Evolutionary conservation across 2,888 invertebrate genomes (phyloP).

Genomic region (Papilio protenor): DNA sequence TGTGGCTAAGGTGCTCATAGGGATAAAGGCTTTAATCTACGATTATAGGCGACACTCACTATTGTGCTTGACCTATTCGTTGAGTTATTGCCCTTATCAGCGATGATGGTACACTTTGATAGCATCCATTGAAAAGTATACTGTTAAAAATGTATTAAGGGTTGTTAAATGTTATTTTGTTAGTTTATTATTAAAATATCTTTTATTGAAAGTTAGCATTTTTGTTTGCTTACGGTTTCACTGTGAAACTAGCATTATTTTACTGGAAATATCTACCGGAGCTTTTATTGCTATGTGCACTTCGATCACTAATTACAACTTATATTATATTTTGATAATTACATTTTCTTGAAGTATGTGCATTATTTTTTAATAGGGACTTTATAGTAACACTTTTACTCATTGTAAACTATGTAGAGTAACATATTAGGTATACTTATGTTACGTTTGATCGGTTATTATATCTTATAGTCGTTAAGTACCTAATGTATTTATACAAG

Average conservation of each 20-base stretch:
- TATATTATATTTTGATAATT: too few relatives aligned
- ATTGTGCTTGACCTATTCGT: slow-evolving; percentile 82
- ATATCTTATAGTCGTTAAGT: background rate
- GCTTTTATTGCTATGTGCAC: too few relatives aligned
- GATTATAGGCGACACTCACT: slow-evolving; percentile 83
- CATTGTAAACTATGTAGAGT: background rate
- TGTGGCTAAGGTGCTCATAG: slow-evolving; percentile 81
- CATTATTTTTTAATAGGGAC: too few relatives aligned
- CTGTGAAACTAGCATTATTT: background rate
- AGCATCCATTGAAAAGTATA: slow-evolving; percentile 43
- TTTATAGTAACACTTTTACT: background rate
- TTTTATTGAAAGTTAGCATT: background rate
- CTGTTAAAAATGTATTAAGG: slow-evolving; percentile 3
- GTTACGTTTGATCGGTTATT: background rate
- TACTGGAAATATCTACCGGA: too few relatives aligned
- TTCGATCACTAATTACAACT: too few relatives aligned
- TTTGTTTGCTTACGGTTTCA: background rate
- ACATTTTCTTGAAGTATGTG: too few relatives aligned
- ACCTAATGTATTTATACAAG: slow-evolving; percentile 14
- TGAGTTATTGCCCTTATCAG: slow-evolving; percentile 79
- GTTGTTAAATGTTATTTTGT: background rate
- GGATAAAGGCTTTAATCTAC: slow-evolving; percentile 84
- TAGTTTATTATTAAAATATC: background rate
- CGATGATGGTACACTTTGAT: slow-evolving; percentile 70
- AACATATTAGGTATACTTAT: background rate